Evolutionary conservation across 2,797 vertebrate species (phyloP).

Genomic region (Pseudochirops corinnae): DNA sequence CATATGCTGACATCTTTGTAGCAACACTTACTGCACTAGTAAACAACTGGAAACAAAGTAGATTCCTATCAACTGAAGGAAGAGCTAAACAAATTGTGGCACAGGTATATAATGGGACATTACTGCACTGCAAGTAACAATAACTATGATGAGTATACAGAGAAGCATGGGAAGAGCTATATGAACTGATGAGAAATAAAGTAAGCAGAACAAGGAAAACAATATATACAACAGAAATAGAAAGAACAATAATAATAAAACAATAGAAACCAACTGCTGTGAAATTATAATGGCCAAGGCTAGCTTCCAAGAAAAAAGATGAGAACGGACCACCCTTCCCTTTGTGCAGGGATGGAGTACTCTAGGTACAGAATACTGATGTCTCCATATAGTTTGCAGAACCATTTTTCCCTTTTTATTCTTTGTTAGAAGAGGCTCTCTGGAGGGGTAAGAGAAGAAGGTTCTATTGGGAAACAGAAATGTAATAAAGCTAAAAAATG

Average conservation of each 20-base stretch:
- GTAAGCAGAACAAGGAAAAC: not conserved
- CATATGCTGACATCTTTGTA: not conserved
- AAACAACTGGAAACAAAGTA: not conserved
- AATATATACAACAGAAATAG: not conserved
- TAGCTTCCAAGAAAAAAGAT: not conserved
- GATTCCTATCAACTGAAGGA: not conserved
- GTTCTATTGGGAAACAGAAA: not conserved
- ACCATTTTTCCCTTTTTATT: not conserved
- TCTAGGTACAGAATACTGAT: not conserved
- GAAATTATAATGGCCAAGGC: not conserved
- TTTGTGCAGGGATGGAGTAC: no score
- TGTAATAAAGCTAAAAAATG: not conserved
- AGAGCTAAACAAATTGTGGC: not conserved
- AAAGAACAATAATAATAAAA: not conserved
- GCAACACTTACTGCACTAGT: not conserved
- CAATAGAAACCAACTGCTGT: not conserved
- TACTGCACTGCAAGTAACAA: not conserved
- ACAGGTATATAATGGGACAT: not conserved
- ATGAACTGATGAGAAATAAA: not conserved
- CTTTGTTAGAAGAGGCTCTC: not conserved
- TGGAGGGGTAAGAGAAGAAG: not conserved
- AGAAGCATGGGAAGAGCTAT: not conserved
- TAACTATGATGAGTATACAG: not conserved
- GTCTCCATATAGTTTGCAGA: not conserved
- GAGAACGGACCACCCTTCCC: not conserved